Evolutionary conservation across 2,797 vertebrate genomes (phyloP).

Genomic region (Smutsia gigantea): DNA sequence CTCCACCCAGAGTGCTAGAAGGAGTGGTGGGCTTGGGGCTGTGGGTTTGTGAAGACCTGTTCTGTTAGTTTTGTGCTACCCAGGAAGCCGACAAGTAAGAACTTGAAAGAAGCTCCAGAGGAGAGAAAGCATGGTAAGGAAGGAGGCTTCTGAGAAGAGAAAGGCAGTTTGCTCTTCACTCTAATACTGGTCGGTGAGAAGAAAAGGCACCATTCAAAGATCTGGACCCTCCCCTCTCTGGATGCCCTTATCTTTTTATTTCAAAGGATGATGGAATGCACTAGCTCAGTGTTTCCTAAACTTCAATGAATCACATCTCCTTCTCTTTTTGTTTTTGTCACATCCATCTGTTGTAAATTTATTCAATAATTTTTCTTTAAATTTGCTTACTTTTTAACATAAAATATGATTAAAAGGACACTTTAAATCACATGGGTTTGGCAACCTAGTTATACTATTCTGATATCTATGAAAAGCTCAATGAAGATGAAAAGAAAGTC

Average conservation of each 20-base stretch:
- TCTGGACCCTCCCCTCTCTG: neutral
- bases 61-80: neutral
- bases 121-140: constrained; percentile 48
- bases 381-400: constrained; percentile 48
- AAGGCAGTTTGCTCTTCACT: constrained; percentile 48
- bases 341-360: constrained; percentile 19
- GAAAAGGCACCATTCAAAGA: neutral
- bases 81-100: neutral
- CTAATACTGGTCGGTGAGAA: constrained; percentile 42
- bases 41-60: neutral
- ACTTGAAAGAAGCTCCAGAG: constrained; percentile 43
- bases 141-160: constrained; percentile 26
- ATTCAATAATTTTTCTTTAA: constrained; percentile 35
- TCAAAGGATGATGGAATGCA: constrained; percentile 6
- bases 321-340: neutral
- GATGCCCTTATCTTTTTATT: constrained; percentile 15
- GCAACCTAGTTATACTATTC: neutral
- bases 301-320: constrained; percentile 32
- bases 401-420: constrained; percentile 56
- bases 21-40: neutral
- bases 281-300: neutral
- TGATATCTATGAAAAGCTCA: neutral
- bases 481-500: neutral
- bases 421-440: neutral
- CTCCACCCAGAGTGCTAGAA: neutral